A percentile compares a stretch with the other conserved stretches of the same genome.
phyloP scores from a whole-genome alignment of 2,797 vertebrate genomes.

The Okamejei kenojei region DNA sequence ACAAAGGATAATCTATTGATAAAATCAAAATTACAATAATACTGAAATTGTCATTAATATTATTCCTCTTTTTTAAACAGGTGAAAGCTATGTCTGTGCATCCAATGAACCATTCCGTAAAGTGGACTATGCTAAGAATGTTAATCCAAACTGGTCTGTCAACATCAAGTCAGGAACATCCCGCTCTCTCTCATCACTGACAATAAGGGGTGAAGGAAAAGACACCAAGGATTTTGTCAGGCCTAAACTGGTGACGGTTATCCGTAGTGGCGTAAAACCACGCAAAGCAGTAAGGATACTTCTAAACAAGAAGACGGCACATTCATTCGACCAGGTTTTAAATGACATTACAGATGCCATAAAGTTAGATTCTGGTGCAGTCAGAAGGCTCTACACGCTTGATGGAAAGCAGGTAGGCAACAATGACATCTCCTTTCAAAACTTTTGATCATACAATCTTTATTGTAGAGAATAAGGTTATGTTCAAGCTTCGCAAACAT shows the following conservation, averaged over 20 bases:
- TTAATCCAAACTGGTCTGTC: conserved; percentile 95
- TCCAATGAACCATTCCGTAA: conserved; percentile 86
- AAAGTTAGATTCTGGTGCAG: conserved; percentile 90
- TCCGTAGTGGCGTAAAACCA: conserved; percentile 90
- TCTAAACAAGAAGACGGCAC: conserved; percentile 96
- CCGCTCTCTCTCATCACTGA: conserved; percentile 69
- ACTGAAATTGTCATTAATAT: not conserved
- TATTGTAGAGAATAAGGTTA: not conserved
- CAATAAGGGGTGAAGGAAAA: conserved; percentile 67
- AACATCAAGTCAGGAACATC: conserved; percentile 70
- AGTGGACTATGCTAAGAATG: conserved; percentile 89
- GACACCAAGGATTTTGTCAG: conserved; percentile 94
- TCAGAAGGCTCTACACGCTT: conserved; percentile 88
- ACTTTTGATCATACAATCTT: not conserved
- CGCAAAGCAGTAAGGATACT: conserved; percentile 92
- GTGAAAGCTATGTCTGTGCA: conserved; percentile 94
- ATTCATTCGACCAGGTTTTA: conserved; percentile 94
- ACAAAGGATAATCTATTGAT: too few species aligned
- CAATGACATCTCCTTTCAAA: not conserved
- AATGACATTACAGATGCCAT: conserved; percentile 96
- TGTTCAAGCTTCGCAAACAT: not conserved
- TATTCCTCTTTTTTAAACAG: conserved; percentile 52
- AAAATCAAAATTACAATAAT: not conserved
- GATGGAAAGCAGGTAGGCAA: conserved; percentile 88
- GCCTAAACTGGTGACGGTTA: conserved; percentile 94